Evolutionary conservation across 2,797 vertebrate genomes (phyloP), one percentile per base, ranked within the genome.

Genomic region (Anolis apletophallus): DNA sequence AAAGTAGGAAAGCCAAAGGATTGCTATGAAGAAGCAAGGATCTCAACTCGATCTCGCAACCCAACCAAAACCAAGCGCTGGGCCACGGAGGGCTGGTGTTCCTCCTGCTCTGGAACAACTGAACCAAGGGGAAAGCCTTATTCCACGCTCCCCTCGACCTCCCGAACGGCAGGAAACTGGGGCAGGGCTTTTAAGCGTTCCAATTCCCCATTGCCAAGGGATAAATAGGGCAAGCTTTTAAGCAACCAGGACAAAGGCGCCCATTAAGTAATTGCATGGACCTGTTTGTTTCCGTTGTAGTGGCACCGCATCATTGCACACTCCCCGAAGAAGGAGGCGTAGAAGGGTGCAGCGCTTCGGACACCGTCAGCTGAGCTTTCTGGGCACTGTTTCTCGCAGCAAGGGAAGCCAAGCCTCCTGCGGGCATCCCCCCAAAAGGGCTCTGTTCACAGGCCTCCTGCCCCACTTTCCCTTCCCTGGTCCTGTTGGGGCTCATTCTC

Each of bases 311-410:
- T 17, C n/a, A 50, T 46, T 32, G 13, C 61, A 73, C 7, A 32
- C 52, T 52, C n/a, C 36, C 36, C 8, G 61, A 46, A 72, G 80
- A 72, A 0, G 0, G 36, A 88, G 69, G 16, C 67, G 80, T 81
- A 57, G 77, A 68, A 78, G 61, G 1, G 12, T 0, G 0, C 9
- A 11, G 36, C 36, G 34, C 26, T 14, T n/a, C 11, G 11, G 7
- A 78, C 55, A 36, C 5, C 13, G 52, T 75, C 46, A 54, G 19
- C 34, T 32, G 36, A n/a, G 50, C 13, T 57, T 29, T 50, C n/a
- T 23, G 52, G 14, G 34, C 64, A 46, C 13, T 46, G 52, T 32
- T 52, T 3, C 2, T 14, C 29, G 23, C 3, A 0, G 13, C 1
- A 29, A 46, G 46, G 46, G 61, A 36, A 40, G 79, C 72, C 80